A percentile compares a stretch with the other conserved stretches of the same genome.
These are phyloP conservation scores for Antheraea pernyi DNA, from an alignment of 1,140 invertebrate species.

Conservation along the genomic window DNA sequence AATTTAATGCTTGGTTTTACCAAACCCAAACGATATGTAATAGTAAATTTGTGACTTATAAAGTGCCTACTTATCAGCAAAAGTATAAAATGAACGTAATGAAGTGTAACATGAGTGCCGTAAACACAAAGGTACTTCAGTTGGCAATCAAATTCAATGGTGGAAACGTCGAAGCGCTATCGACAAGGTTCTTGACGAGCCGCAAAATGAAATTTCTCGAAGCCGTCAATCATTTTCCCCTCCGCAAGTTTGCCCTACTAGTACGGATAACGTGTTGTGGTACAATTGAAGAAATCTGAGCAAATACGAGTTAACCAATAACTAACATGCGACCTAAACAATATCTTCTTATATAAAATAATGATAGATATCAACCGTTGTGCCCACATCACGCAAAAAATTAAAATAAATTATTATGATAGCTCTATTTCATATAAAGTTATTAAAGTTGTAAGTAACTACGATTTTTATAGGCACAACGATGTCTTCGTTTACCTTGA, in stretches of 20 bases:
- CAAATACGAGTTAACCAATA: not conserved
- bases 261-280: constrained; percentile 22
- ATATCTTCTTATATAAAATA: too few relatives aligned
- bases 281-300: constrained; percentile 7
- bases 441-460: too few relatives aligned
- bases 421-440: too few relatives aligned
- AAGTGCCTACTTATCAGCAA: constrained; percentile 23
- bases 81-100: constrained; percentile 57
- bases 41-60: not conserved
- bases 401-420: too few relatives aligned
- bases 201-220: constrained; percentile 76
- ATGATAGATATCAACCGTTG: too few relatives aligned
- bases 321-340: not conserved
- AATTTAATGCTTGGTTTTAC: too few relatives aligned
- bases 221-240: constrained; percentile 76
- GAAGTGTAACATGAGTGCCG: constrained; percentile 52
- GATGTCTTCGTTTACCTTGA: too few relatives aligned
- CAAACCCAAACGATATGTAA: not conserved
- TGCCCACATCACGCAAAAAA: too few relatives aligned
- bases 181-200: constrained; percentile 69
- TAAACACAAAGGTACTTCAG: constrained; percentile 52
- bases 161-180: constrained; percentile 53
- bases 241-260: constrained; percentile 37
- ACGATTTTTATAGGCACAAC: too few relatives aligned
- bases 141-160: constrained; percentile 51